Evolutionary conservation across 2,113 vertebrate species (phyloP).

Genomic region (Pholis gunnellus): DNA sequence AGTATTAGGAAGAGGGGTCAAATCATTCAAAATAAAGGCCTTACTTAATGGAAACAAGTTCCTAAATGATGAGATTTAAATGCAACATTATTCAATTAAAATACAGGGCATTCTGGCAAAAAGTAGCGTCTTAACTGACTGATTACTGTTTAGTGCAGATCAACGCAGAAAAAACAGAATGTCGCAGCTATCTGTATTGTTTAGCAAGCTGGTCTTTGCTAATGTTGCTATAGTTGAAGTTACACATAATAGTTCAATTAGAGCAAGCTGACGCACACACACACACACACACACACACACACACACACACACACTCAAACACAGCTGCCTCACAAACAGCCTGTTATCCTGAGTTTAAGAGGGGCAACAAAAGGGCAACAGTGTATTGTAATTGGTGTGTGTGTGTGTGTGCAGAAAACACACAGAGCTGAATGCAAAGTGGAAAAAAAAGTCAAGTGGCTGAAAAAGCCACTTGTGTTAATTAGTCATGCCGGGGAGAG

Average conservation of each 20-base stretch:
- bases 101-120: not conserved
- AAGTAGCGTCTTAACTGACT: not conserved
- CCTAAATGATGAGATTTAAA: not conserved
- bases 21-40: not conserved
- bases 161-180: not conserved
- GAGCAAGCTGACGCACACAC: not conserved
- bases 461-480: conserved; percentile 48
- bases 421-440: conserved; percentile 2
- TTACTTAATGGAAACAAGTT: not conserved
- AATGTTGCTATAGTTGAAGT: not conserved
- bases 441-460: conserved; percentile 37
- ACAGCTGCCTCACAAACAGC: conserved; percentile 7
- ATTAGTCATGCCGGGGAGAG: conserved; percentile 25
- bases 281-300: not conserved
- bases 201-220: conserved; percentile 1
- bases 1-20: not conserved
- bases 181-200: not conserved
- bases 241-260: not conserved
- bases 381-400: conserved; percentile 14
- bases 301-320: not conserved
- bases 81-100: not conserved
- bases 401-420: not conserved
- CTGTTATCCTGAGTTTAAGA: conserved; percentile 36
- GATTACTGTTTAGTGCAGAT: not conserved
- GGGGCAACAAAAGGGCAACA: conserved; percentile 26